phyloP scores from a whole-genome alignment of 2,888 invertebrate genomes.

The Phanerotoma sp. region DNA sequence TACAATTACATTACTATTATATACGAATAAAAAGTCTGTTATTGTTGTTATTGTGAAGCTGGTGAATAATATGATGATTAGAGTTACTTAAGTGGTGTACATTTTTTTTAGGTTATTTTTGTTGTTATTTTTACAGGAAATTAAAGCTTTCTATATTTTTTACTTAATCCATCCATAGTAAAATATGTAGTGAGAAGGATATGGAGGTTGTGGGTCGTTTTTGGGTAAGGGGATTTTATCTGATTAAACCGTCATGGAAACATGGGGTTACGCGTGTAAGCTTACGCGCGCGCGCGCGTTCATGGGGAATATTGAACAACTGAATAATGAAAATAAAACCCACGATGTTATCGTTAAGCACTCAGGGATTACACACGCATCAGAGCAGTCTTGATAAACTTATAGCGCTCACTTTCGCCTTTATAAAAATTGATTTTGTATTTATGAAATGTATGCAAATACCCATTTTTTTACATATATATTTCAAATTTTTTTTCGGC shows the following conservation, averaged over 20 bases:
- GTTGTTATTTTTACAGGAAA: too few relatives aligned
- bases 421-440: too few relatives aligned
- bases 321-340: slow-evolving; percentile 58
- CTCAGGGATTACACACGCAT: slow-evolving; percentile 54
- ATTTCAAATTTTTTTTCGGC: too few relatives aligned
- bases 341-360: slow-evolving; percentile 54
- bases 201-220: slow-evolving; percentile 30
- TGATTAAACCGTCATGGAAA: slow-evolving; percentile 56
- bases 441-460: too few relatives aligned
- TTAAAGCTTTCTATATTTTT: too few relatives aligned
- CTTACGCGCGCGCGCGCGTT: slow-evolving; percentile 29
- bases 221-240: slow-evolving; percentile 49
- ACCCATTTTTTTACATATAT: too few relatives aligned
- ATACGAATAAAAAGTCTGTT: too few relatives aligned
- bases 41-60: too few relatives aligned
- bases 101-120: too few relatives aligned
- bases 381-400: slow-evolving; percentile 52
- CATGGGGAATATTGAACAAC: slow-evolving; percentile 47
- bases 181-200: background rate
- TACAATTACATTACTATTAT: too few relatives aligned
- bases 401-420: slow-evolving; percentile 27
- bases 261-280: slow-evolving; percentile 55
- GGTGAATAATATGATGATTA: too few relatives aligned
- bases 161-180: background rate
- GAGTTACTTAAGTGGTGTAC: too few relatives aligned